Percentiles rank a stretch among this genome's conserved stretches.
These are phyloP conservation scores for Wasmannia auropunctata DNA, from an alignment of 1,140 invertebrate species.

Conservation along the genomic window DNA sequence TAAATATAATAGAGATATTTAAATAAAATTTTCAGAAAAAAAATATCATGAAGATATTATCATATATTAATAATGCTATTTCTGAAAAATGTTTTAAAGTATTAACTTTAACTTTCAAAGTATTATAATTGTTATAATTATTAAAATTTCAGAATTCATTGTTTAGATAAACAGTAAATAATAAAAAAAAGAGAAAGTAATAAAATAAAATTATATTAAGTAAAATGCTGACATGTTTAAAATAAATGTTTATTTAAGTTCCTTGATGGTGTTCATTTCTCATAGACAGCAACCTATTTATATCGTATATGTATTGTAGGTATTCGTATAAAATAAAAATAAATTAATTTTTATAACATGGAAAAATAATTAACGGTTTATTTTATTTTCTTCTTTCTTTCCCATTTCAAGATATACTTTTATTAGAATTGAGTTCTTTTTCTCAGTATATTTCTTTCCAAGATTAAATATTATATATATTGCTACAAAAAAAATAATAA, in stretches of 20 bases:
- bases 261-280: background rate
- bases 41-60: background rate
- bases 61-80: background rate
- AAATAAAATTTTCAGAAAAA: background rate
- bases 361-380: background rate
- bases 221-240: background rate
- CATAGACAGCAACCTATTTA: background rate
- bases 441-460: background rate
- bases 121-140: no score
- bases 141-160: background rate
- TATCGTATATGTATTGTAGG: background rate
- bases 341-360: background rate
- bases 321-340: background rate
- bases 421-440: background rate
- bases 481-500: background rate
- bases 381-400: background rate
- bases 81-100: background rate
- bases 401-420: background rate
- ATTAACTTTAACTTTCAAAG: background rate
- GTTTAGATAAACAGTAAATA: background rate
- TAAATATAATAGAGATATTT: no score
- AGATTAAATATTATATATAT: background rate
- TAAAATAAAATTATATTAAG: background rate
- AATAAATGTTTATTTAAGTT: background rate
- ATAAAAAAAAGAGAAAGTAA: background rate